Evolutionary conservation across 2,113 vertebrate species (phyloP).

Genomic region (Passer montanus): DNA sequence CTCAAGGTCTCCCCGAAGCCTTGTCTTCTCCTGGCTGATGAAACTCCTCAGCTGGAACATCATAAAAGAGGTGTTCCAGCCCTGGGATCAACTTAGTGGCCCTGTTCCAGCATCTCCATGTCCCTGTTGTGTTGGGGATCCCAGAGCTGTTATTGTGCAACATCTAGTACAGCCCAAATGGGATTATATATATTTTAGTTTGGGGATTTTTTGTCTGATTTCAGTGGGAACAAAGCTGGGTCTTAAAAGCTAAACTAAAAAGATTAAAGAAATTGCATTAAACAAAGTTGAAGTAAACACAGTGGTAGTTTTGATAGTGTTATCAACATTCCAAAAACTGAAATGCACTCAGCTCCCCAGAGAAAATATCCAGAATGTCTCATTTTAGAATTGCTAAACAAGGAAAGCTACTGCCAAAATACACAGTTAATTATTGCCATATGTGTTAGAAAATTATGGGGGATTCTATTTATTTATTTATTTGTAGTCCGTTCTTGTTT

Average conservation of each 20-base stretch:
- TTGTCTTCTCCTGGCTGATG: not conserved
- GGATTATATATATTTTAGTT: not conserved
- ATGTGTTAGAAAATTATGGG: not conserved
- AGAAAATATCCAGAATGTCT: not conserved
- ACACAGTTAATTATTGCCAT: not conserved
- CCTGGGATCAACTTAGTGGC: not conserved
- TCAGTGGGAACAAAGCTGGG: not conserved
- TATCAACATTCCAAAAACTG: not conserved
- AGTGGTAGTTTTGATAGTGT: not conserved
- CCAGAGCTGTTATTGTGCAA: not conserved
- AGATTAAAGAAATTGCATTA: not conserved
- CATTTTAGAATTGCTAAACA: not conserved
- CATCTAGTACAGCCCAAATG: not conserved
- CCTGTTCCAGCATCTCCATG: not conserved
- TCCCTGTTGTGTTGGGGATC: no score
- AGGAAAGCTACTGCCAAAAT: not conserved
- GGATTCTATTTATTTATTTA: not conserved
- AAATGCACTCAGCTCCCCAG: not conserved
- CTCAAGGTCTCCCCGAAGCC: not conserved
- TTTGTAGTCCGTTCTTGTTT: not conserved
- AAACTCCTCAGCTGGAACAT: not conserved
- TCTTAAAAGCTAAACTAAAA: not conserved
- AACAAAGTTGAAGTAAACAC: slow-evolving; percentile 1
- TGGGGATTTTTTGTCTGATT: not conserved
- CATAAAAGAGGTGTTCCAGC: not conserved